Percentiles rank a stretch among this genome's conserved stretches.
Evolutionary conservation across 2,797 vertebrate genomes (phyloP).

Genomic region (Gymnocypris eckloni): DNA sequence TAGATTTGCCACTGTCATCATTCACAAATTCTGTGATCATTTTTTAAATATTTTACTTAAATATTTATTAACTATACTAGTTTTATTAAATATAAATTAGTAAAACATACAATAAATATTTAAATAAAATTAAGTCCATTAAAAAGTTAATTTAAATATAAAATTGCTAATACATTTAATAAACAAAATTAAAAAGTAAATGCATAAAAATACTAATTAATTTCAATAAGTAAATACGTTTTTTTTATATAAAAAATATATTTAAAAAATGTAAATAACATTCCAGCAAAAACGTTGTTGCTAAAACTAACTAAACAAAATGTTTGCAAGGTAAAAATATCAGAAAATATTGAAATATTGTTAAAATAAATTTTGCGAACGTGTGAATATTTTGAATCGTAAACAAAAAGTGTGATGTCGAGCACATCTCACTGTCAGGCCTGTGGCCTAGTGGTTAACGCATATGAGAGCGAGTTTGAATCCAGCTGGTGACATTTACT

Average conservation of each 20-base stretch:
- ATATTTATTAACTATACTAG: not conserved
- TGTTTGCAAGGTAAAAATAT: not conserved
- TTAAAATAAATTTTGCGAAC: not conserved
- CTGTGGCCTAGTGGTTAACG: not conserved
- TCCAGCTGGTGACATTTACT: constrained; percentile 45
- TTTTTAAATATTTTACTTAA: not conserved
- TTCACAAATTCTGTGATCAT: not conserved
- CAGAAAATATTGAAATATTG: not conserved
- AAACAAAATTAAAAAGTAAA: not conserved
- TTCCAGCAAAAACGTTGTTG: not conserved
- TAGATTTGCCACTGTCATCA: not conserved
- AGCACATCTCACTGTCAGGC: constrained; percentile 18
- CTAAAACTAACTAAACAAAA: not conserved
- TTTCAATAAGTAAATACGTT: not conserved
- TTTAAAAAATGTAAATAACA: not conserved
- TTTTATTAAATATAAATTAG: not conserved
- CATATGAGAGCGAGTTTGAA: not conserved
- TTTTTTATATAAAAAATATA: not conserved
- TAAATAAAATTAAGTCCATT: too few relatives aligned
- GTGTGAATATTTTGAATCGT: not conserved
- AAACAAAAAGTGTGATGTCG: constrained; percentile 6
- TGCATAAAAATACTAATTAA: not conserved
- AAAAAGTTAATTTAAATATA: not conserved
- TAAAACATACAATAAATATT: not conserved
- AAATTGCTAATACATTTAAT: constrained; percentile 25